Conservation (phyloP, 2,888 invertebrate species). For the Aphodius granarius region DNA sequence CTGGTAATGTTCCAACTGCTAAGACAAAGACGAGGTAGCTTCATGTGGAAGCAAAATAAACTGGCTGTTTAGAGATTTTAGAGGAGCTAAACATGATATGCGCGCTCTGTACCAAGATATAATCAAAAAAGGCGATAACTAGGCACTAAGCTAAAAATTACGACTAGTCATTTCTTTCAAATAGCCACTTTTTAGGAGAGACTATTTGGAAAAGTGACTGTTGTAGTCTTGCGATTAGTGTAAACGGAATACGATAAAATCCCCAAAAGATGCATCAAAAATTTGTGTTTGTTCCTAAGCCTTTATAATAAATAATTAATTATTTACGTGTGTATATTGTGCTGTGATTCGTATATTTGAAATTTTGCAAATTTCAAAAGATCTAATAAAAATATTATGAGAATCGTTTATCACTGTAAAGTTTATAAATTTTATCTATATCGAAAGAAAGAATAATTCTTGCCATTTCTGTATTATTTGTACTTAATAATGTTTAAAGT, state of each 20-base stretch:
- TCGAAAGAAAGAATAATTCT: constrained; percentile 38
- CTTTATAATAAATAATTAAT: constrained; percentile 29
- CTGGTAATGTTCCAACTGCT: constrained; percentile 58
- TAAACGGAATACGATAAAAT: neutral
- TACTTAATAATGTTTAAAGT: constrained; percentile 21
- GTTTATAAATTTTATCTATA: constrained; percentile 52
- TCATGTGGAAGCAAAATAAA: constrained; percentile 19
- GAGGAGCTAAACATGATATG: constrained; percentile 9
- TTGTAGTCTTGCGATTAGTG: neutral
- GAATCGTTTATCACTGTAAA: constrained; percentile 36
- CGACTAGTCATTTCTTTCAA: neutral
- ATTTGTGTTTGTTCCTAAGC: constrained; percentile 49
- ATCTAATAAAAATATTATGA: constrained; percentile 44
- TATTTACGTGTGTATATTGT: constrained; percentile 40
- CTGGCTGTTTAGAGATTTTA: constrained; percentile 15
- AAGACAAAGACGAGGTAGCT: constrained; percentile 53
- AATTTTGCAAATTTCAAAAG: constrained; percentile 33
- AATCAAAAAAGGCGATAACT: neutral
- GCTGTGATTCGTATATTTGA: constrained; percentile 51
- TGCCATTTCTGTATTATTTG: constrained; percentile 55
- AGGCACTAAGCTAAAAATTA: neutral
- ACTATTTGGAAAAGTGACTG: neutral
- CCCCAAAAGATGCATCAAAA: constrained; percentile 3
- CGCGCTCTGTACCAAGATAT: constrained; percentile 10
- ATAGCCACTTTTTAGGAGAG: neutral